Conservation (phyloP, 1,140 invertebrate genomes). For the Diuraphis noxia region DNA sequence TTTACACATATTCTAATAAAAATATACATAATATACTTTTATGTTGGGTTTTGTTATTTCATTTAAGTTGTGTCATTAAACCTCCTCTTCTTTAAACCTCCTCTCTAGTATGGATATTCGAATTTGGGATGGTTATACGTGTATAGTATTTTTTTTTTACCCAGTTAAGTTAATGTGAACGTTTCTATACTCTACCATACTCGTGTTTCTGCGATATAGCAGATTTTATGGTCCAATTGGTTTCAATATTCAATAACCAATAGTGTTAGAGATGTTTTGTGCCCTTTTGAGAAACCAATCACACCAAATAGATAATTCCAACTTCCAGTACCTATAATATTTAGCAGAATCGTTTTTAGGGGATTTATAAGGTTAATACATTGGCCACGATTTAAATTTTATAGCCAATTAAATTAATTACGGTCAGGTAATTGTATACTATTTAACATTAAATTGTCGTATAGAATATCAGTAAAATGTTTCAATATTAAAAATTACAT, state of each 20-base stretch:
- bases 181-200: background rate
- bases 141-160: background rate
- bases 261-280: background rate
- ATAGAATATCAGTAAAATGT: background rate
- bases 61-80: background rate
- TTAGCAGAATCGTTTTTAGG: background rate
- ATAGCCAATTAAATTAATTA: constrained; percentile 12
- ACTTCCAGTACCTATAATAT: background rate
- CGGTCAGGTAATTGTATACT: background rate
- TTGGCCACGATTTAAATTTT: background rate
- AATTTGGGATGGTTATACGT: background rate
- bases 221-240: background rate
- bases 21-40: background rate
- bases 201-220: background rate
- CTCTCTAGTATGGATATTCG: background rate
- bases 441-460: background rate
- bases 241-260: constrained; percentile 21
- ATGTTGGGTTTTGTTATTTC: background rate
- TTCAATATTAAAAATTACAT: background rate
- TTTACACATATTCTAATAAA: background rate
- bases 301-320: background rate
- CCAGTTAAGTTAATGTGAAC: background rate
- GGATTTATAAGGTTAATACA: background rate
- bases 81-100: background rate
- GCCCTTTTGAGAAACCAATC: background rate